Conservation (phyloP, 2,888 invertebrate species). For the Bellardia bayeri region DNA sequence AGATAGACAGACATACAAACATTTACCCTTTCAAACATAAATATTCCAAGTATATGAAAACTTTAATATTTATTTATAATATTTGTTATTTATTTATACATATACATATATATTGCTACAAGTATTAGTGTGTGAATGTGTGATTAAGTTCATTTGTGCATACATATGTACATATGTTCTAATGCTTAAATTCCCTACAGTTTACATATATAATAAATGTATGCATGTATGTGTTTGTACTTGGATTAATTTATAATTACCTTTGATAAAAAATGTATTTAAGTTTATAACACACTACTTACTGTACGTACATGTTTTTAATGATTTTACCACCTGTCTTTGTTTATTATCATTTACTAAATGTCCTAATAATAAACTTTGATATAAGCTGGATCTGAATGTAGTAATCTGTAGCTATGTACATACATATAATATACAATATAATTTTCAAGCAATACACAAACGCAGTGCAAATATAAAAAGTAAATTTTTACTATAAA, state of each 20-base stretch:
- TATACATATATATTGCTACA: not conserved
- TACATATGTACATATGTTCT: constrained; percentile 8
- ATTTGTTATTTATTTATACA: constrained; percentile 1
- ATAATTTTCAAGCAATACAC: too few species aligned
- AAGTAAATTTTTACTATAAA: too few species aligned
- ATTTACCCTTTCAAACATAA: not conserved
- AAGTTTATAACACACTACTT: not conserved
- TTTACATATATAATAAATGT: not conserved
- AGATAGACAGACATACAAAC: not conserved
- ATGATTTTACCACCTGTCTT: too few species aligned
- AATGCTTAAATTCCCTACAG: constrained; percentile 1
- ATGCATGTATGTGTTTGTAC: not conserved
- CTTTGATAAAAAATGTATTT: not conserved
- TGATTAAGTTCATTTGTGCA: not conserved
- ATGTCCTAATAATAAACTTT: too few species aligned
- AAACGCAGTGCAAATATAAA: too few species aligned
- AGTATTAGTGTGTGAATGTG: not conserved
- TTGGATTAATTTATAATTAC: constrained; percentile 3
- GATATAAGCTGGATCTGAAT: too few species aligned
- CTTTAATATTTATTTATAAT: constrained; percentile 35
- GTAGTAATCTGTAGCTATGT: too few species aligned
- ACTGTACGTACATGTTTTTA: too few species aligned
- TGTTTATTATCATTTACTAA: too few species aligned
- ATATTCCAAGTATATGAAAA: not conserved
- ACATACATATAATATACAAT: too few species aligned